These are phyloP conservation scores for Popillia japonica DNA, from an alignment of 1,140 invertebrate species.

Conservation along the genomic window DNA sequence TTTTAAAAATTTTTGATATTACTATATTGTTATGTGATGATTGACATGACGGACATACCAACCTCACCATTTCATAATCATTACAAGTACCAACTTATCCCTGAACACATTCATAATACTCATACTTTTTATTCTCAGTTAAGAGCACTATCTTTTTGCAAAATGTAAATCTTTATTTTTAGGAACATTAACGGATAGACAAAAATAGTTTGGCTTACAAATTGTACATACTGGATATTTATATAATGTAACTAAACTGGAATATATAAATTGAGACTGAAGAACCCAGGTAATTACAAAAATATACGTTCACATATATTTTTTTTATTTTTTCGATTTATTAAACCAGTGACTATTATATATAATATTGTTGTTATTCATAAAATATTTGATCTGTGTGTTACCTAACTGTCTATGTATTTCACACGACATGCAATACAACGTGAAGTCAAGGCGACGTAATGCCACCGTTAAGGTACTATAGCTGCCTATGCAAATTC, in stretches of 20 bases:
- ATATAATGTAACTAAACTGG: slow-evolving; percentile 24
- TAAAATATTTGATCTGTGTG: too few species aligned
- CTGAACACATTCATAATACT: not conserved
- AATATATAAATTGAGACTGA: slow-evolving; percentile 33
- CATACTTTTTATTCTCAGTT: not conserved
- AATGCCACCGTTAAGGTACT: too few species aligned
- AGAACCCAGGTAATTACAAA: slow-evolving; percentile 28
- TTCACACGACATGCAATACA: too few species aligned
- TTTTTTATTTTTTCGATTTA: not conserved
- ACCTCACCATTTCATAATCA: slow-evolving; percentile 16
- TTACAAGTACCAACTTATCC: not conserved
- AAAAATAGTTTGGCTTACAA: slow-evolving; percentile 18
- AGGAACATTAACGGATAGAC: slow-evolving; percentile 26
- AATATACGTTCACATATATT: slow-evolving; percentile 2
- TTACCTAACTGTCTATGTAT: too few species aligned
- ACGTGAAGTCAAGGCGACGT: too few species aligned
- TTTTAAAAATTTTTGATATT: too few species aligned
- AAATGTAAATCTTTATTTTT: slow-evolving; percentile 23
- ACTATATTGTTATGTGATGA: too few species aligned
- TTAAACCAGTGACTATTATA: too few species aligned
- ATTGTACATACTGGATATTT: slow-evolving; percentile 30
- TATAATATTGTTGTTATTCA: not conserved
- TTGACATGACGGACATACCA: not conserved
- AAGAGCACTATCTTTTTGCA: not conserved
- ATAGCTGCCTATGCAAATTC: too few species aligned